Conservation (phyloP, 2,888 invertebrate species). For the Cheiracanthium punctorium region DNA sequence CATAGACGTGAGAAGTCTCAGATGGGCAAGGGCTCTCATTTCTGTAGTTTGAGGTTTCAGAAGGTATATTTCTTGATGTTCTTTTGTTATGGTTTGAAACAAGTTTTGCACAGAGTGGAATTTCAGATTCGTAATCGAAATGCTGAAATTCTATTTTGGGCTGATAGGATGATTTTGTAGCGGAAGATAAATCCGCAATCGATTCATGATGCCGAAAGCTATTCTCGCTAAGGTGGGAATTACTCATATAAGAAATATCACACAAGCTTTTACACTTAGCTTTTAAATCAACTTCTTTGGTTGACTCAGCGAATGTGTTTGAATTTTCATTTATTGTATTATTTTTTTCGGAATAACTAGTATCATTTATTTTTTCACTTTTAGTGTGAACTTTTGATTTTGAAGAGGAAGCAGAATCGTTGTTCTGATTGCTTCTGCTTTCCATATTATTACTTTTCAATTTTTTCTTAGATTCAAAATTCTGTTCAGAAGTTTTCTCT, state of each 20-base stretch:
- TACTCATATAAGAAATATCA: constrained; percentile 16
- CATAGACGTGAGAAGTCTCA: constrained; percentile 49
- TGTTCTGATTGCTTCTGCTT: background rate
- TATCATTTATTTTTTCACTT: background rate
- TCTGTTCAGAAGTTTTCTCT: background rate
- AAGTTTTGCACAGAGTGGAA: constrained; percentile 54
- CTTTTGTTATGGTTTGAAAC: constrained; percentile 50
- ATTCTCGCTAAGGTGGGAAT: background rate
- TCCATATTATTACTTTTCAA: background rate
- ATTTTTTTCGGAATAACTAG: background rate
- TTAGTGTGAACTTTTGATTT: background rate
- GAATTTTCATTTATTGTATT: background rate
- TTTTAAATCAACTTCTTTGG: background rate
- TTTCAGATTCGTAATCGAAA: constrained; percentile 42
- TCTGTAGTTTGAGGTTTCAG: constrained; percentile 19
- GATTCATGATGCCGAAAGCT: background rate
- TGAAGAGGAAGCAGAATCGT: background rate
- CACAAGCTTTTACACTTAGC: constrained; percentile 29
- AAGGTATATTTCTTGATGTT: background rate
- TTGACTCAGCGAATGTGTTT: background rate
- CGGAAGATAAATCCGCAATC: background rate
- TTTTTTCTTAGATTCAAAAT: background rate
- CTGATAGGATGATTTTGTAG: background rate
- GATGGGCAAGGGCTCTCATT: constrained; percentile 32
- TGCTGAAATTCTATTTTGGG: constrained; percentile 31